Evolutionary conservation across 1,140 invertebrate species (phyloP), one percentile per base, ranked within the genome.

Genomic region (Ladona fulva): DNA sequence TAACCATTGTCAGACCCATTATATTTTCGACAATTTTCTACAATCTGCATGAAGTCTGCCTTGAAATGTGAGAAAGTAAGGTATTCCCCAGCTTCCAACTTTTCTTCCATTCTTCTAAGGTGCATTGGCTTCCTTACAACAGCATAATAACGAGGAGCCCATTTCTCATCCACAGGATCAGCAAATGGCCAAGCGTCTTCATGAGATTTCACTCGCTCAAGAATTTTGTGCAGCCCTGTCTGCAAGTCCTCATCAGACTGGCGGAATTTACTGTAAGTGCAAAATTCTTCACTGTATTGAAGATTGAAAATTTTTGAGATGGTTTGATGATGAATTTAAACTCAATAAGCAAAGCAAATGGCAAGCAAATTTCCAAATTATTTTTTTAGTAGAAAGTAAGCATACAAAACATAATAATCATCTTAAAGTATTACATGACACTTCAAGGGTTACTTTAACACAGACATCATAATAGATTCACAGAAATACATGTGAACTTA

Each of bases 101-200:
- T 92, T 80, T 94, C 92, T 83, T 97, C 95, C 91, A 97, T 97
- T 80, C 91, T 92, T 74, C 90, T 89, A 59, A 97, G 86, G 85
- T 96, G 94, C 94, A 96, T 96, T 16, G 95, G 95, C 80, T 91
- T 87, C 81, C 86, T 81, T 74, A 87, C 84, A 76, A 87, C 85
- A 25, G 85, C 85, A 37, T 94, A 93, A 84, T 95, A 97, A 83
- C 94, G 93, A 0, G 95, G 95, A 0, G 95, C 95, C 83, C 93
- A 95, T 82, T 94, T 92, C 84, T 97, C 95, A 78, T 96, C 94
- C 0, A 97, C 95, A 5, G 95, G 93, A 84, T 95, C 93, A 81
- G 93, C 87, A 84, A 97, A 97, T 0, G 95, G 95, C 95, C 95
- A 97, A 3, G 95, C 94, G 84, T 97, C 94, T 79, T 93, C 90